phyloP scores from a whole-genome alignment of 2,888 invertebrate genomes.

The Physocephala rufipes region DNA sequence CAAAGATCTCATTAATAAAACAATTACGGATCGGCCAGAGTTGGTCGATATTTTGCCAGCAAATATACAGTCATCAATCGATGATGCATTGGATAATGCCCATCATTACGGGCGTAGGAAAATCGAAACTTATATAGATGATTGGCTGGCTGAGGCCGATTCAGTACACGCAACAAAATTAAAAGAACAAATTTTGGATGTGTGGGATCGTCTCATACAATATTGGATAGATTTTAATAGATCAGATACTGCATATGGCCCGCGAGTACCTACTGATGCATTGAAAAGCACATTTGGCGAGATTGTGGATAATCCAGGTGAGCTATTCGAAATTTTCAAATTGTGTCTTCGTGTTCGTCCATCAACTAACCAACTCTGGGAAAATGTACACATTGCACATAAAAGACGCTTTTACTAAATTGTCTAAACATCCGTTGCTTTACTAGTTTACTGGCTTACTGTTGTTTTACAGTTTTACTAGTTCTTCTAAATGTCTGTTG shows the following conservation, averaged over 20 bases:
- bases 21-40: conserved; percentile 89
- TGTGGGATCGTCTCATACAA: conserved; percentile 94
- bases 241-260: conserved; percentile 70
- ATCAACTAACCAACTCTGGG: conserved; percentile 4
- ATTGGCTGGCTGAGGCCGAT: conserved; percentile 82
- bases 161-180: conserved; percentile 81
- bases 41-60: conserved; percentile 81
- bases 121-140: conserved; percentile 85
- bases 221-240: conserved; percentile 84
- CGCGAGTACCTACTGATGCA: conserved; percentile 78
- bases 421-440: background rate
- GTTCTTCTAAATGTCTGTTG: no score
- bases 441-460: background rate
- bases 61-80: conserved; percentile 72
- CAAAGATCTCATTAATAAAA: conserved; percentile 87
- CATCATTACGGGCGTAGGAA: conserved; percentile 92
- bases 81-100: conserved; percentile 91
- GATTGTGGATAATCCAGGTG: conserved; percentile 80
- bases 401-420: conserved; percentile 9
- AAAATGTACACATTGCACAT: conserved; percentile 25
- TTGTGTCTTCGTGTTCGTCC: conserved; percentile 20
- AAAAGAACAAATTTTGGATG: conserved; percentile 87
- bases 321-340: conserved; percentile 38
- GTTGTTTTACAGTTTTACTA: background rate
- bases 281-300: conserved; percentile 77